These are phyloP conservation scores for Nanorana parkeri DNA, from an alignment of 2,113 vertebrate species.

Conservation along the genomic window DNA sequence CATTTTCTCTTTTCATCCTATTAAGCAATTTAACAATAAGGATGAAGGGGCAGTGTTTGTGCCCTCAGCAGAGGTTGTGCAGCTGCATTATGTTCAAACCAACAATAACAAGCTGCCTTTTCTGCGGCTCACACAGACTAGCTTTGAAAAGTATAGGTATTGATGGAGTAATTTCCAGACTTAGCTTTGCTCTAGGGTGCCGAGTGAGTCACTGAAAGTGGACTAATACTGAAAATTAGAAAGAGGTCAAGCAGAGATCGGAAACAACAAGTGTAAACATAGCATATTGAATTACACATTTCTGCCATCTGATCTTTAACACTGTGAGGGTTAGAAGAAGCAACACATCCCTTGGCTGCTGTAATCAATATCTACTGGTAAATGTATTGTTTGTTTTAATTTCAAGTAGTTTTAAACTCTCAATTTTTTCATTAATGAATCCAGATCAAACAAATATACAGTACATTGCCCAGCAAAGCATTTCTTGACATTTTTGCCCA, in stretches of 20 bases:
- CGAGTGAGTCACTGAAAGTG: conserved; percentile 4
- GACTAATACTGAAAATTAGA: conserved; percentile 9
- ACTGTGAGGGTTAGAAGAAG: not conserved
- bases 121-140: not conserved
- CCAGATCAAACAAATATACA: no score
- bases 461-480: no score
- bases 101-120: not conserved
- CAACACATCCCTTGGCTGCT: not conserved
- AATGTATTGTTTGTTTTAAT: conserved; percentile 11
- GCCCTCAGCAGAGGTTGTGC: not conserved
- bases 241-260: not conserved
- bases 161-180: not conserved
- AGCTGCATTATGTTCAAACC: not conserved
- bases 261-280: not conserved
- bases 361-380: not conserved
- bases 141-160: conserved; percentile 12
- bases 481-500: no score
- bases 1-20: not conserved
- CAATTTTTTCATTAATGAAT: no score
- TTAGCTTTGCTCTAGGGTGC: conserved; percentile 1
- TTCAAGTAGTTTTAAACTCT: not conserved
- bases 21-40: not conserved
- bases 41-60: not conserved
- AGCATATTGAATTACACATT: conserved; percentile 9
- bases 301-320: not conserved